Conservation (phyloP, 2,888 invertebrate genomes). For the Lasioglossum lativentre region DNA sequence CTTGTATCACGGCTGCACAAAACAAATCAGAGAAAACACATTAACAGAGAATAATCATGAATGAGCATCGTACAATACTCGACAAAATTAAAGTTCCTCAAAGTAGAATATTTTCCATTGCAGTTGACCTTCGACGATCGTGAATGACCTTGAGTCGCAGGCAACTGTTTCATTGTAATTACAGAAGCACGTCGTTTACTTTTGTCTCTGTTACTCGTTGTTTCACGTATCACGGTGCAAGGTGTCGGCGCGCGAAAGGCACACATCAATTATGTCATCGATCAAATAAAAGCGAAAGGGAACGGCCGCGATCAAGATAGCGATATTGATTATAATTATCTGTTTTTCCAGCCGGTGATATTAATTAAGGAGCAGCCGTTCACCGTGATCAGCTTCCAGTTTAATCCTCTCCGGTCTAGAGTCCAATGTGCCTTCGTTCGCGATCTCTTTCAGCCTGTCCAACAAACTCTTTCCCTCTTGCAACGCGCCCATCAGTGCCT, state of each 20-base stretch:
- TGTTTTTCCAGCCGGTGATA: slow-evolving; percentile 20
- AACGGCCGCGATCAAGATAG: slow-evolving; percentile 12
- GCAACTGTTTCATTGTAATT: neutral
- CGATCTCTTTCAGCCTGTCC: slow-evolving; percentile 90
- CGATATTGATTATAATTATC: slow-evolving; percentile 10
- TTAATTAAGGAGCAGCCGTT: slow-evolving; percentile 34
- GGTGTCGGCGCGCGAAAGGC: slow-evolving; percentile 37
- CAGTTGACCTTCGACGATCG: too few relatives aligned
- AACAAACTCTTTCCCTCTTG: slow-evolving; percentile 92
- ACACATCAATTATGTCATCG: slow-evolving; percentile 47
- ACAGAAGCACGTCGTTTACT: neutral
- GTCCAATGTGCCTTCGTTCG: slow-evolving; percentile 90
- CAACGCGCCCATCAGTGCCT: slow-evolving; percentile 91
- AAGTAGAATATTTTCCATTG: too few relatives aligned
- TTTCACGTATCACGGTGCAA: slow-evolving; percentile 9
- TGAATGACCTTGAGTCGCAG: too few relatives aligned
- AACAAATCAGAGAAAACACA: slow-evolving; percentile 59
- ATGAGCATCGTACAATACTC: too few relatives aligned
- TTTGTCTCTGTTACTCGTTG: neutral
- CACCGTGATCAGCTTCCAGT: slow-evolving; percentile 85
- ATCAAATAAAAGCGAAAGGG: slow-evolving; percentile 48
- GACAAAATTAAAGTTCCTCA: too few relatives aligned
- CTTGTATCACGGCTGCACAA: slow-evolving; percentile 88
- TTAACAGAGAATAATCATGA: neutral
- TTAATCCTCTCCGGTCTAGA: slow-evolving; percentile 89